Percentiles rank a stretch among this genome's conserved stretches.
phyloP scores from a whole-genome alignment of 2,113 vertebrate genomes.

The Indicator maculatus region DNA sequence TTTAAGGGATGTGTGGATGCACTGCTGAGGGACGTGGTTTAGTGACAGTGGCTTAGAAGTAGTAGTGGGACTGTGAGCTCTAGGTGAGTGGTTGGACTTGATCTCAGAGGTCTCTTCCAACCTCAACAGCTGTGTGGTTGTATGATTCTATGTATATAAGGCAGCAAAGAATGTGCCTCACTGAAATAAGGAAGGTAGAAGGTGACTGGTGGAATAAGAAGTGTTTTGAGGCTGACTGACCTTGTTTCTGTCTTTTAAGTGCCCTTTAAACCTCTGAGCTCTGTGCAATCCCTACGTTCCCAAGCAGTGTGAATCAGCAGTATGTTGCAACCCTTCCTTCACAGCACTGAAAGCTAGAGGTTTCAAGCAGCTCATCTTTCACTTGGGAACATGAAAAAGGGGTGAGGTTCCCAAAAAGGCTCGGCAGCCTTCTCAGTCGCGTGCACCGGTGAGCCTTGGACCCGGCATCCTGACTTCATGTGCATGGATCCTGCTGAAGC shows the following conservation, averaged over 20 bases:
- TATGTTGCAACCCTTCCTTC: neutral
- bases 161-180: neutral
- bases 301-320: neutral
- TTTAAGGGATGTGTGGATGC: too few relatives aligned
- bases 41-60: too few relatives aligned
- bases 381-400: neutral
- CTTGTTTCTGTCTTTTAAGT: neutral
- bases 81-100: too few relatives aligned
- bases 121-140: too few relatives aligned
- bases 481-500: neutral
- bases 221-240: fast-evolving
- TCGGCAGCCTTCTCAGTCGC: neutral
- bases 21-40: too few relatives aligned
- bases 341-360: neutral
- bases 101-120: too few relatives aligned
- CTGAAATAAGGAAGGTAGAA: neutral
- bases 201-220: neutral
- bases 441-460: fast-evolving
- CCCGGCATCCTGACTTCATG: fast-evolving
- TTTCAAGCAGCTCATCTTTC: neutral
- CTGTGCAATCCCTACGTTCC: neutral
- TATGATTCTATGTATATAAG: neutral
- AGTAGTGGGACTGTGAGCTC: too few relatives aligned
- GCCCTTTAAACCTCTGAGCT: neutral
- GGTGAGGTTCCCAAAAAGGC: neutral